A percentile compares a stretch with the other conserved stretches of the same genome.
Conservation (phyloP, 1,140 invertebrate genomes). For the Hycleus cichorii region DNA sequence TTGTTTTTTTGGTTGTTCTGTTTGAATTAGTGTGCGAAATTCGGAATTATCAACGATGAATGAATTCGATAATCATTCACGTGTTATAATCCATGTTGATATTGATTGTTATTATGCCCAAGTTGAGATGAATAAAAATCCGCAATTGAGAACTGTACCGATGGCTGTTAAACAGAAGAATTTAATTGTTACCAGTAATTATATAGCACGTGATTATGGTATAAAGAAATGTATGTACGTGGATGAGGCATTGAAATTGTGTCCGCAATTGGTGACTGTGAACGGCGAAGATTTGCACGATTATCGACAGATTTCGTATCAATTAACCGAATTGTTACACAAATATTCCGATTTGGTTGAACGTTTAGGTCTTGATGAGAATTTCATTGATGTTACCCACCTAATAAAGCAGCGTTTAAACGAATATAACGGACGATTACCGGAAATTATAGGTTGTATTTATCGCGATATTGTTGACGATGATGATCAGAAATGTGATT, state of each 20-base stretch:
- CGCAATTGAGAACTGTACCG: conserved; percentile 54
- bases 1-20: too few species aligned
- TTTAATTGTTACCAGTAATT: conserved; percentile 73
- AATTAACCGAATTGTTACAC: conserved; percentile 58
- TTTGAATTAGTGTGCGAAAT: too few species aligned
- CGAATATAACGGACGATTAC: conserved; percentile 30
- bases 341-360: conserved; percentile 63
- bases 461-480: conserved; percentile 50
- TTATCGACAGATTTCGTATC: conserved; percentile 62
- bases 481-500: conserved; percentile 51
- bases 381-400: conserved; percentile 66
- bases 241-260: conserved; percentile 57
- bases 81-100: conserved; percentile 67
- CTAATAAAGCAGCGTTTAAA: conserved; percentile 50
- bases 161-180: conserved; percentile 74
- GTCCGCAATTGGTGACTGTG: conserved; percentile 59
- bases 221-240: conserved; percentile 67
- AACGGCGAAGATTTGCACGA: conserved; percentile 69
- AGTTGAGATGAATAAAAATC: conserved; percentile 67
- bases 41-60: too few species aligned
- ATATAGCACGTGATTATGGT: conserved; percentile 62
- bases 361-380: conserved; percentile 73
- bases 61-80: conserved; percentile 42
- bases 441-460: conserved; percentile 27
- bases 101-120: conserved; percentile 79